A percentile compares a stretch with the other conserved stretches of the same genome.
phyloP scores from a whole-genome alignment of 2,113 vertebrate genomes.

The Hyla sarda region DNA sequence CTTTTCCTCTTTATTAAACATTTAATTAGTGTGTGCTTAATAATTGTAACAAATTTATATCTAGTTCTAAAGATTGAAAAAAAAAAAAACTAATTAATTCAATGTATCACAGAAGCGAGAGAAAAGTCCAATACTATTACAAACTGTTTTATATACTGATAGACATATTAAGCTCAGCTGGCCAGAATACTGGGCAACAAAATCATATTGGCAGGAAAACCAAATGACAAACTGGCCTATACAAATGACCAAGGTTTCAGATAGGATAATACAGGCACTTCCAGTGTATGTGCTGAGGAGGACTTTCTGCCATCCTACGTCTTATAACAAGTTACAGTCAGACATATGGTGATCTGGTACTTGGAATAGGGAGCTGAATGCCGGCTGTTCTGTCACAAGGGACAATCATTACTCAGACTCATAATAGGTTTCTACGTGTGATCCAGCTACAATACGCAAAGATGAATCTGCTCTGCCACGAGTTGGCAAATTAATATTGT shows the following conservation, averaged over 20 bases:
- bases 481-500: not conserved
- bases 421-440: conserved; percentile 6
- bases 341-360: conserved; percentile 32
- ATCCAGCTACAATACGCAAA: not conserved
- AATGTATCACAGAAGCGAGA: too few species aligned
- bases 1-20: too few species aligned
- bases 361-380: conserved; percentile 10
- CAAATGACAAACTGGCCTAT: not conserved
- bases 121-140: too few species aligned
- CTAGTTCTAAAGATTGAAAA: too few species aligned
- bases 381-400: conserved; percentile 29
- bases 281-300: not conserved
- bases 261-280: not conserved
- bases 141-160: too few species aligned
- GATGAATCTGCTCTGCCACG: not conserved
- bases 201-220: too few species aligned
- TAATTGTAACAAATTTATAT: too few species aligned
- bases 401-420: conserved; percentile 12
- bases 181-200: not conserved
- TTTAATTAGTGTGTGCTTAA: too few species aligned
- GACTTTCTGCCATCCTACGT: not conserved
- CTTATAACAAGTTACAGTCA: not conserved
- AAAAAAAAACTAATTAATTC: too few species aligned
- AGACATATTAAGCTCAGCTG: not conserved
- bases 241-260: not conserved